These are phyloP conservation scores for Coregonus ussuriensis DNA, from an alignment of 2,797 vertebrate species.

Conservation along the genomic window DNA sequence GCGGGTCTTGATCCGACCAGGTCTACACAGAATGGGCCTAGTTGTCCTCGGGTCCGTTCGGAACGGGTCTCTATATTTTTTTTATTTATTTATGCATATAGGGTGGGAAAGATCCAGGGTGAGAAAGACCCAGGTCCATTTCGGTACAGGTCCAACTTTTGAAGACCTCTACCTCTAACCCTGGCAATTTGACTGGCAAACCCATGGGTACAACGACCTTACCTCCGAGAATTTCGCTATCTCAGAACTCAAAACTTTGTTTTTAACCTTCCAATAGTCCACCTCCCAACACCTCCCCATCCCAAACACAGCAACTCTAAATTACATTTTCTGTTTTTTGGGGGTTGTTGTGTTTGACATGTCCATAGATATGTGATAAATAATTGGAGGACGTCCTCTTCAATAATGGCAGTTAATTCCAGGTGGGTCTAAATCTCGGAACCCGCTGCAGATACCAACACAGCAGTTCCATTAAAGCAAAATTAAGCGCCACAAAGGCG, in stretches of 20 bases:
- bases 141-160: too few species aligned
- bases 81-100: too few species aligned
- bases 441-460: constrained; percentile 73
- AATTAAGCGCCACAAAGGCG: constrained; percentile 79
- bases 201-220: too few species aligned
- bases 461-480: constrained; percentile 74
- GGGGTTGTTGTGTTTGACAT: constrained; percentile 20
- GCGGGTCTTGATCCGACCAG: too few species aligned
- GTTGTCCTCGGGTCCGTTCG: too few species aligned
- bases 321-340: not conserved
- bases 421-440: constrained; percentile 69
- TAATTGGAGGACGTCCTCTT: constrained; percentile 65
- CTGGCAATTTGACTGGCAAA: too few species aligned
- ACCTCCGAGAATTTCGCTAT: not conserved
- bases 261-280: not conserved
- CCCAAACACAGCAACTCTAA: not conserved
- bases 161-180: too few species aligned
- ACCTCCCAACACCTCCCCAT: not conserved
- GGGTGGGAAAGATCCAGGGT: too few species aligned
- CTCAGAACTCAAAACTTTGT: not conserved
- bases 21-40: too few species aligned
- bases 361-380: constrained; percentile 61
- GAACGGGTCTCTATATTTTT: too few species aligned
- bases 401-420: constrained; percentile 70
- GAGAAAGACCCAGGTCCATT: too few species aligned